Evolutionary conservation across 37 sponge, comb jelly and placozoan species (phyloP), one percentile per base, ranked within the genome.

Genomic region (Lycopodina hypogea): DNA sequence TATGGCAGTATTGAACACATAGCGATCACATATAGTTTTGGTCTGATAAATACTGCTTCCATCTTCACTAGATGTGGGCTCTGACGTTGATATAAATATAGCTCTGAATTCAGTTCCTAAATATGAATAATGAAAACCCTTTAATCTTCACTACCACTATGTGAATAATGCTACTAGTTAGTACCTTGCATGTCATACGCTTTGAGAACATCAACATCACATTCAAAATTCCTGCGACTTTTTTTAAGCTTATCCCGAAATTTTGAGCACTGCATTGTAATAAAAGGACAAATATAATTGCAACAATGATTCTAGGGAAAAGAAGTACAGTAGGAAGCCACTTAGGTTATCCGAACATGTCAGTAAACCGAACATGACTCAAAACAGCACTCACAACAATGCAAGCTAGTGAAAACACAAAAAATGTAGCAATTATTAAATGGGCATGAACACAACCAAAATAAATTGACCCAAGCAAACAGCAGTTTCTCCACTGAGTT

Each of bases 1-100:
- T 23, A 90, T 59, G 22, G 84, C 81, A 32, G 92, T 91, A 66
- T 91, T 91, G 53, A 91, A 91, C n/a, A 82, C 78, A 61, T 80
- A 78, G 17, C 59, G 73, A 53, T 83, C 66, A 69, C 80, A 83
- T 9, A 86, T 28, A 32, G 69, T 87, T 64, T 91, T 91, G 37
- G 88, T 87, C 2, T 76, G 77, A 53, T 81, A 74, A 3, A 50
- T 58, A 1, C 69, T 7, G 23, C 59, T 32, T 39, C 61, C 42
- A 41, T 76, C 61, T 42, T 34, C 70, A n/a, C n/a, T n/a, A 26
- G 36, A 42, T 8, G 75, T 75, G 0, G 69, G 19, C 69, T 90
- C 91, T 33, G 68, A 63, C 12, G 92, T 91, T 34, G 84, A 38
- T 21, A 91, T 58, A 26, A 91, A 91, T 0, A 91, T 69, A n/a